These are phyloP conservation scores for Netelia inedita DNA, from an alignment of 2,888 invertebrate genomes.

Conservation along the genomic window DNA sequence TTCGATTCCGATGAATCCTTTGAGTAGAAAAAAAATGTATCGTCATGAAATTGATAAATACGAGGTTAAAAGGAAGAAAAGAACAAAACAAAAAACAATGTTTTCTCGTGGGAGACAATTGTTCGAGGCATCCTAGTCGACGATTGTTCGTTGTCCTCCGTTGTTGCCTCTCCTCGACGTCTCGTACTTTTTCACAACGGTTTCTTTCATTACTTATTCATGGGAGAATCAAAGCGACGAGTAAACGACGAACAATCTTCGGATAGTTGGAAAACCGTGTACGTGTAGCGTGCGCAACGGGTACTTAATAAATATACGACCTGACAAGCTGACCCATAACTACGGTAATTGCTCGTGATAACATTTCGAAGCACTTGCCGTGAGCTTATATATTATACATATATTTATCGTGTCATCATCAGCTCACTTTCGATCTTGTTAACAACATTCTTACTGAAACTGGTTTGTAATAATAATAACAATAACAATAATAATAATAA, in stretches of 20 bases:
- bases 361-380: no score
- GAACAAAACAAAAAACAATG: neutral
- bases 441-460: no score
- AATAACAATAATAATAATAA: no score
- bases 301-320: slow-evolving; percentile 8
- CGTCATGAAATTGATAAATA: no score
- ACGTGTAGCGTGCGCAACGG: slow-evolving; percentile 13
- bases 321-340: slow-evolving; percentile 1
- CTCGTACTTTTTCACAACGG: no score
- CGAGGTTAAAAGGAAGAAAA: neutral
- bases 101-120: neutral
- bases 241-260: neutral
- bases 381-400: no score
- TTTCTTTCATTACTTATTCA: slow-evolving; percentile 31
- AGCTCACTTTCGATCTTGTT: no score
- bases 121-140: neutral
- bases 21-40: slow-evolving; percentile 2
- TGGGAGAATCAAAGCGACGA: slow-evolving; percentile 9
- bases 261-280: slow-evolving; percentile 19
- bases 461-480: no score
- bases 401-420: no score
- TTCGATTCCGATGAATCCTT: no score
- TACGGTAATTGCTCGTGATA: neutral
- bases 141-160: neutral
- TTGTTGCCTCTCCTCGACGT: neutral